Conservation (phyloP, 2,888 invertebrate species). For the Rotaria macrura region DNA sequence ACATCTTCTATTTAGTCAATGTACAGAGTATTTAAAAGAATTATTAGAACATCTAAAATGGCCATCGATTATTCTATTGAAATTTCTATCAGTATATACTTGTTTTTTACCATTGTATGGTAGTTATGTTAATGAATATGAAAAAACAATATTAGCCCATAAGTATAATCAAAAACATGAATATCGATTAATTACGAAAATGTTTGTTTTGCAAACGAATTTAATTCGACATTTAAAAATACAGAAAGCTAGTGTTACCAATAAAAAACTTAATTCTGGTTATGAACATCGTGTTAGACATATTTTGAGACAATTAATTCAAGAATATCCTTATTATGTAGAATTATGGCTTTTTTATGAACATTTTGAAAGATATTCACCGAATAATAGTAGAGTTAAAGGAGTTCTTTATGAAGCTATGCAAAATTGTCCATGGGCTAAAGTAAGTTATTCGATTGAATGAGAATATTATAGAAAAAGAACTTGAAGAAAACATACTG, state of each 20-base stretch:
- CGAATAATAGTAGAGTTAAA: background rate
- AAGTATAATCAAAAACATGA: background rate
- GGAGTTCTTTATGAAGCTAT: background rate
- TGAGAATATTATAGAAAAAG: too few species aligned
- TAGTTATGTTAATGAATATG: background rate
- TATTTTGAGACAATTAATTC: background rate
- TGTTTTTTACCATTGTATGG: background rate
- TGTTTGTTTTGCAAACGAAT: background rate
- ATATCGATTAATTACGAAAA: background rate
- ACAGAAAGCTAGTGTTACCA: background rate
- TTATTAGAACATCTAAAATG: background rate
- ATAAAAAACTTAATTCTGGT: background rate
- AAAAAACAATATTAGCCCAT: background rate
- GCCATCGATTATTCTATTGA: background rate
- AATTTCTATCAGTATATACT: background rate
- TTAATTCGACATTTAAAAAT: conserved; percentile 12
- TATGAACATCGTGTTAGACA: conserved; percentile 1
- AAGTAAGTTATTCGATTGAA: background rate
- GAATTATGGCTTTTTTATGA: background rate
- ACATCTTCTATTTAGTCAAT: background rate
- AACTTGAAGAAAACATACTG: too few species aligned
- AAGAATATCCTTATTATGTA: background rate
- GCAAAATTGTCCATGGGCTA: background rate
- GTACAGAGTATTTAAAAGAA: background rate
- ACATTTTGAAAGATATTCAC: background rate